These are phyloP conservation scores for Hozukius guyotensis DNA, from an alignment of 2,797 vertebrate species.

Conservation along the genomic window DNA sequence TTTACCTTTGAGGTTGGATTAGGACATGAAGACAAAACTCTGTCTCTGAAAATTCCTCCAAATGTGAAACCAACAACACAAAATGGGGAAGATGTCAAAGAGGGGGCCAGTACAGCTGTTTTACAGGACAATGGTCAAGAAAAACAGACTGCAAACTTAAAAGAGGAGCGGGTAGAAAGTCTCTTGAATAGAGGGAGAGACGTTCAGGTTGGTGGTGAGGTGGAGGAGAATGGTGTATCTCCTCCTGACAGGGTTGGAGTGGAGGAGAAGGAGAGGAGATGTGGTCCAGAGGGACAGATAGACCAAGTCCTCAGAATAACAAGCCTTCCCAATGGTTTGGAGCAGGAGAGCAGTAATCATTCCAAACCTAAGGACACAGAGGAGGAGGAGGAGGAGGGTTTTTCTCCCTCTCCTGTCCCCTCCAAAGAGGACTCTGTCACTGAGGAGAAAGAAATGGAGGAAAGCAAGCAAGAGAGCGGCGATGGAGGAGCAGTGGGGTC, in stretches of 20 bases:
- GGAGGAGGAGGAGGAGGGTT: constrained; percentile 27
- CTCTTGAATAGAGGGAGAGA: constrained; percentile 32
- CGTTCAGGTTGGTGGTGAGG: neutral
- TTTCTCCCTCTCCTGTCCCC: constrained; percentile 86
- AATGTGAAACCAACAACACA: constrained; percentile 28
- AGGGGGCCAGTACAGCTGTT: constrained; percentile 1
- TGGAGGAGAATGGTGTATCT: constrained; percentile 40
- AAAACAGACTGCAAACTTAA: constrained; percentile 3
- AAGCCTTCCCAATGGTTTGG: constrained; percentile 62
- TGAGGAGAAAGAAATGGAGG: constrained; percentile 99
- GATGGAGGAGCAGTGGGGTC: constrained; percentile 83
- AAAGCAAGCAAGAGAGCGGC: constrained; percentile 94
- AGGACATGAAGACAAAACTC: constrained; percentile 21
- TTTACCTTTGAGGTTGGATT: constrained; percentile 71
- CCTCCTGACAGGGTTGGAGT: neutral
- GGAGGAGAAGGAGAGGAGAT: constrained; percentile 37
- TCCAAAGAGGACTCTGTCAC: constrained; percentile 98
- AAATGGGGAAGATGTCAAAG: constrained; percentile 13
- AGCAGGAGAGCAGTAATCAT: constrained; percentile 35
- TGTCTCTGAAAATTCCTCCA: constrained; percentile 30
- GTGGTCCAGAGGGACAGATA: constrained; percentile 32
- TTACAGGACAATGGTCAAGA: constrained; percentile 42
- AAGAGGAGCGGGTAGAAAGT: constrained; percentile 29
- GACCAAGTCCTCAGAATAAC: constrained; percentile 45
- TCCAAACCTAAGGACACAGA: constrained; percentile 35